Base-by-base conservation (phyloP, 2,113 vertebrate species). In the Capreolus pygargus region DNA sequence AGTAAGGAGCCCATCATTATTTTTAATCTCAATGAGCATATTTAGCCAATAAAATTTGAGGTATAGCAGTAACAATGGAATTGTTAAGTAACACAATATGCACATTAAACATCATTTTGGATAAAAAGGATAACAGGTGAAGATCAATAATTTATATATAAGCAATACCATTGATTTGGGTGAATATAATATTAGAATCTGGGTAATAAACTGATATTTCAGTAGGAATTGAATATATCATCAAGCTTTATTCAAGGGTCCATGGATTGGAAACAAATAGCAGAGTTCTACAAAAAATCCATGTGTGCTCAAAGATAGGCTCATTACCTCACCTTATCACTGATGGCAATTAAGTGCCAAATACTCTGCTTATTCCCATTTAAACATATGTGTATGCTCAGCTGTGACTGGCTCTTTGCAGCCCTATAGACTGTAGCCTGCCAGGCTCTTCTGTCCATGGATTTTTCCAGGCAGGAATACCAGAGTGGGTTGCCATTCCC, bases 331-430 rank as follows among this genome's bases (percentile, higher is more conserved):
- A 64, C 78, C 60, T 88, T 94, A 33, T 74, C 28, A 16, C 11
- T 39, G 67, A 28, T 94, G 57, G 43, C 95, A 96, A 96, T 74
- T 76, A 95, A 91, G 39, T 97, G 64, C 57, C 85, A 86, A 92
- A 88, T 85, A 61, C 83, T 85, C 33, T 82, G 21, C 43, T 95
- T 52, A 64, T 89, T 85, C 9, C 43, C 64, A 23, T n/a, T 90
- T 91, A 86, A 89, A 90, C 1, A 15, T 33, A 27, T 15, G 3
- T 27, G 39, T 14, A 14, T 76, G 6, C 70, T 43, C 39, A 76
- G 12, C 43, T 43, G 23, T 27, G 39, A 43, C 23, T 27, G 39
- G 43, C 39, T 43, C 39, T 76, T 76, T 76, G 70, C 23, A 74
- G 21, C 39, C 23, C 23, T 39, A 8, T 76, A 12, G 12, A 43